Percentiles rank a stretch among this genome's conserved stretches.
Evolutionary conservation across 1,140 invertebrate species (phyloP).

Genomic region (Zaprionus vittiger): DNA sequence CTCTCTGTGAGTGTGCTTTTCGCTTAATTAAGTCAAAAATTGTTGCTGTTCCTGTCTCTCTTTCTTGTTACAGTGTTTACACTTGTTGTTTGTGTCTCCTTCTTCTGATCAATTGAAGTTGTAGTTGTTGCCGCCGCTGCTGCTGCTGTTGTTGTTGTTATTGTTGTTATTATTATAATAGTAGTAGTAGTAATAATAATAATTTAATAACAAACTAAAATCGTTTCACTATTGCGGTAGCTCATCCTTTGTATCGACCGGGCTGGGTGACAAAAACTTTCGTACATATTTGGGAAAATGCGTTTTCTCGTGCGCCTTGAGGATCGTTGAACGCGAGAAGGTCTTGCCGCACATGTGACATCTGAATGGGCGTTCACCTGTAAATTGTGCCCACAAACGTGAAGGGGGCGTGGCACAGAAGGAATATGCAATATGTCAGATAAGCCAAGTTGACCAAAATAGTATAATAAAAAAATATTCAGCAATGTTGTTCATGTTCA

Average conservation of each 20-base stretch:
- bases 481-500: background rate
- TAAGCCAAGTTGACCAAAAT: background rate
- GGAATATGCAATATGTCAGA: constrained; percentile 39
- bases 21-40: constrained; percentile 75
- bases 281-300: constrained; percentile 95
- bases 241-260: constrained; percentile 92
- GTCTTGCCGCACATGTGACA: constrained; percentile 95
- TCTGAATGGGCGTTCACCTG: constrained; percentile 93
- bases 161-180: constrained; percentile 82
- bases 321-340: constrained; percentile 94
- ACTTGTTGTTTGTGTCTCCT: constrained; percentile 35
- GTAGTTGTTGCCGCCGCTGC: constrained; percentile 50
- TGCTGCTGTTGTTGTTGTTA: constrained; percentile 65
- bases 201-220: constrained; percentile 84
- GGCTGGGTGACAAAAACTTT: constrained; percentile 93
- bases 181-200: constrained; percentile 84
- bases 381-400: constrained; percentile 19
- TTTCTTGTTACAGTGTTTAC: constrained; percentile 26
- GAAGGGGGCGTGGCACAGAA: constrained; percentile 17
- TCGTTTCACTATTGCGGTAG: constrained; percentile 88
- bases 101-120: constrained; percentile 69
- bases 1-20: constrained; percentile 30
- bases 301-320: constrained; percentile 96
- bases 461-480: background rate
- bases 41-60: constrained; percentile 52